Percentiles rank a stretch among this genome's conserved stretches.
These are phyloP conservation scores for Syncerus caffer DNA, from an alignment of 2,797 vertebrate species.

Conservation along the genomic window DNA sequence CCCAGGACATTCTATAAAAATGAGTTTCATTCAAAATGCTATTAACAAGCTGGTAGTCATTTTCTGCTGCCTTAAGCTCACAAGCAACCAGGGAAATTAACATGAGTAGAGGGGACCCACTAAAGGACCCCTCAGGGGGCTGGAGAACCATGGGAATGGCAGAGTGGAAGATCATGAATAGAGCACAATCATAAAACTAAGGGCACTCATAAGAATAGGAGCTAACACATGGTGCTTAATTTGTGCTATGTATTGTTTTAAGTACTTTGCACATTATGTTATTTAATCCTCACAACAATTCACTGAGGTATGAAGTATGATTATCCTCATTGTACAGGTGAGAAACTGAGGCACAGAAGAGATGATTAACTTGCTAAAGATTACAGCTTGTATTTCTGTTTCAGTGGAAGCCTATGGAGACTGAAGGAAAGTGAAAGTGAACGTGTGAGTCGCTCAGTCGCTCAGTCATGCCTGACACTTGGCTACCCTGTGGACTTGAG, in stretches of 20 bases:
- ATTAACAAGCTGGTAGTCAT: slow-evolving; percentile 75
- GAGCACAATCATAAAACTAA: slow-evolving; percentile 32
- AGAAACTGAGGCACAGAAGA: neutral
- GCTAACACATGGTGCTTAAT: neutral
- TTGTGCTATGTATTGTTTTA: neutral
- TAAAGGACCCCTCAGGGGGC: slow-evolving; percentile 20
- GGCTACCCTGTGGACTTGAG: neutral
- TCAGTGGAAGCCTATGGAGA: neutral
- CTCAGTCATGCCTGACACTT: neutral
- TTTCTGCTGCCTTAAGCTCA: slow-evolving; percentile 76
- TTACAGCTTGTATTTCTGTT: neutral
- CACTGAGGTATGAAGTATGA: neutral
- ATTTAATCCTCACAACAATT: neutral
- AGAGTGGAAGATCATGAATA: slow-evolving; percentile 20
- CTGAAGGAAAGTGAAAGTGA: neutral
- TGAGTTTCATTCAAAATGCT: slow-evolving; percentile 74
- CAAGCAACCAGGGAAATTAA: slow-evolving; percentile 74
- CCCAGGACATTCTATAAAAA: slow-evolving; percentile 71
- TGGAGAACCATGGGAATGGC: slow-evolving; percentile 11
- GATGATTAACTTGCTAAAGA: neutral
- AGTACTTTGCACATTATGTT: neutral
- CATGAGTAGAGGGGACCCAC: slow-evolving; percentile 43
- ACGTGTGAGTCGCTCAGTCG: rapidly evolving
- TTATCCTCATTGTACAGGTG: slow-evolving; percentile 43
- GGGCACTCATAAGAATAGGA: neutral